Percentiles rank a stretch among this genome's conserved stretches.
These are phyloP conservation scores for Sarotherodon lohbergeri DNA, from an alignment of 2,113 vertebrate genomes.

Conservation along the genomic window DNA sequence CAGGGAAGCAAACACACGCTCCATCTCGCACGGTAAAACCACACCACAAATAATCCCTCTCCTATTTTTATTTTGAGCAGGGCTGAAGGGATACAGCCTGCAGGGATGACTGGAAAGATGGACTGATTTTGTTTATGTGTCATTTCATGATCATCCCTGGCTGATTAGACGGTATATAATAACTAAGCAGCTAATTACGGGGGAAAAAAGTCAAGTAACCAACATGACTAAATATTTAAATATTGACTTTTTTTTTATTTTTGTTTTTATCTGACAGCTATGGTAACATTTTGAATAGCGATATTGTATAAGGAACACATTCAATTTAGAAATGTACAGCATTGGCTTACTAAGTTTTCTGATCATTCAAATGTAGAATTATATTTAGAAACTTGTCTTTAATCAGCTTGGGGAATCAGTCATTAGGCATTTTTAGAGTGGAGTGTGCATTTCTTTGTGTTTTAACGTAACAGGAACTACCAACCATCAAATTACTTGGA, in stretches of 20 bases:
- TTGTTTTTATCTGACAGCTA: neutral
- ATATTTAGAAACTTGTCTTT: neutral
- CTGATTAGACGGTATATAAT: neutral
- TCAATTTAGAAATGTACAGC: neutral
- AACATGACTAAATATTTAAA: neutral
- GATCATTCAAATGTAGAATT: neutral
- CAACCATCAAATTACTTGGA: neutral
- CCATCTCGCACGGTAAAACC: constrained; percentile 43
- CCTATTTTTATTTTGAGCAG: constrained; percentile 58
- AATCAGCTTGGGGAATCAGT: neutral
- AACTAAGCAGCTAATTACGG: neutral
- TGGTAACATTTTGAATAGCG: neutral
- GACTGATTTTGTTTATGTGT: neutral
- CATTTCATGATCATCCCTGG: neutral
- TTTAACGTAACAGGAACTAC: neutral
- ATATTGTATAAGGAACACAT: neutral
- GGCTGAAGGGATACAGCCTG: constrained; percentile 9
- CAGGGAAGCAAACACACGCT: constrained; percentile 37
- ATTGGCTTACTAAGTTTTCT: neutral
- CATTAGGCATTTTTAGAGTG: neutral
- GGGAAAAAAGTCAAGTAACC: neutral
- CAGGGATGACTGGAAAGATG: neutral
- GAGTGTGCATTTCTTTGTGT: neutral
- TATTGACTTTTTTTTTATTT: neutral
- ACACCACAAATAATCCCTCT: constrained; percentile 56